These are phyloP conservation scores for Physeter macrocephalus DNA, from an alignment of 2,113 vertebrate species.

Conservation along the genomic window DNA sequence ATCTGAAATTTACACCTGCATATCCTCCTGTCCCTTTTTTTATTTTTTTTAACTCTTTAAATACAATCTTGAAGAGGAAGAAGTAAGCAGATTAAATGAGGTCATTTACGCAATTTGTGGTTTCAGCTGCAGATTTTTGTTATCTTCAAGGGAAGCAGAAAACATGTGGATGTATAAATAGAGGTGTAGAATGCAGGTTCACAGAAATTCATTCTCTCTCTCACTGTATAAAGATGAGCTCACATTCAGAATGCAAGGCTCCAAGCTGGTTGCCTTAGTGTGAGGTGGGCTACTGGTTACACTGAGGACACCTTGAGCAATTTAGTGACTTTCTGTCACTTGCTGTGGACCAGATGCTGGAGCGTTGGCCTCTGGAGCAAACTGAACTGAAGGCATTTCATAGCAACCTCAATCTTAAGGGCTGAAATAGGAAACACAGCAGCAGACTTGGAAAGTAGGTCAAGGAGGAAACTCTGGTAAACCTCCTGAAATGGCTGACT, in stretches of 20 bases:
- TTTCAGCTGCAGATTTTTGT: constrained; percentile 39
- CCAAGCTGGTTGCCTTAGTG: neutral
- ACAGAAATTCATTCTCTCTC: constrained; percentile 65
- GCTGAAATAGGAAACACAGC: constrained; percentile 19
- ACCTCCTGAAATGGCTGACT: neutral
- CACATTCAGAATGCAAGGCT: constrained; percentile 51
- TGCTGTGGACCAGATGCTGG: constrained; percentile 4
- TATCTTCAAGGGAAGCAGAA: constrained; percentile 59
- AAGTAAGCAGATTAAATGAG: constrained; percentile 57
- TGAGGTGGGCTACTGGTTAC: constrained; percentile 25
- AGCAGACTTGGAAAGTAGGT: constrained; percentile 48
- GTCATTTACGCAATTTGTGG: constrained; percentile 56
- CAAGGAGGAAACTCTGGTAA: constrained; percentile 53
- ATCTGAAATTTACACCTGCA: neutral
- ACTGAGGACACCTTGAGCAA: neutral
- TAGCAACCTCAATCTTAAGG: constrained; percentile 31
- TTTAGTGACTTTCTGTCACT: constrained; percentile 32
- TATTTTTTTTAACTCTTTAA: constrained; percentile 16
- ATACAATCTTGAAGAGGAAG: neutral
- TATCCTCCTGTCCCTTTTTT: neutral
- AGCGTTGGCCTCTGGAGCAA: constrained; percentile 24
- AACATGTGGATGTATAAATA: constrained; percentile 73
- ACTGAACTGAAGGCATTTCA: constrained; percentile 46
- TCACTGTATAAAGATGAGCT: constrained; percentile 51
- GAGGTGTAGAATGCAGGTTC: constrained; percentile 68